Percentiles rank a stretch among this genome's conserved stretches.
Conservation (phyloP, 2,113 vertebrate species). For the Salvelinus fontinalis region DNA sequence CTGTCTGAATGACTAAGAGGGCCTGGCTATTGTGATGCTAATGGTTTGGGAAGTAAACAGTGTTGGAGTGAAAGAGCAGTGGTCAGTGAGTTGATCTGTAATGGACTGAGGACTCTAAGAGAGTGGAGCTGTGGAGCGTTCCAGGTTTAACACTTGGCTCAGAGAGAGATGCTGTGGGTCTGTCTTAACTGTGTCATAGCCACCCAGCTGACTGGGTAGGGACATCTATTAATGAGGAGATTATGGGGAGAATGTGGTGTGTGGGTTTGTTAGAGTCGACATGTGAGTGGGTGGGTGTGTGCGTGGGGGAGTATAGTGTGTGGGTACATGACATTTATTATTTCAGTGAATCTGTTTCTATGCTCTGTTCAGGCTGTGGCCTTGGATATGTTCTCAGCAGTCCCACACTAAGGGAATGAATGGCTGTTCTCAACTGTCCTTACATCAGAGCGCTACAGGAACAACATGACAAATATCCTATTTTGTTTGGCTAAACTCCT, state of each 20-base stretch:
- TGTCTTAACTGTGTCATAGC: neutral
- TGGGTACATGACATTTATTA: slow-evolving; percentile 10
- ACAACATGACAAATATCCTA: slow-evolving; percentile 33
- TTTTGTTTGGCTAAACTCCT: slow-evolving; percentile 28
- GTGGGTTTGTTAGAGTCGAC: neutral
- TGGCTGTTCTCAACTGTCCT: slow-evolving; percentile 26
- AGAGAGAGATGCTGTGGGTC: neutral
- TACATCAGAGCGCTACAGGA: slow-evolving; percentile 18
- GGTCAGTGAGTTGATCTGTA: slow-evolving; percentile 10
- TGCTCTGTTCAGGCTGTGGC: slow-evolving; percentile 38
- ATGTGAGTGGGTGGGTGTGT: neutral
- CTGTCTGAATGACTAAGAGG: slow-evolving; percentile 7
- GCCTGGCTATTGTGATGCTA: slow-evolving; percentile 35
- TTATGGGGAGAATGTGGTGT: neutral
- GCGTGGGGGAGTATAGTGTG: slow-evolving; percentile 5
- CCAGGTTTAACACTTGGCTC: neutral
- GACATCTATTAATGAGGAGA: neutral
- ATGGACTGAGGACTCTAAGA: slow-evolving; percentile 10
- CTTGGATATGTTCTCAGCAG: slow-evolving; percentile 42
- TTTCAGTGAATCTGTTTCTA: slow-evolving; percentile 36
- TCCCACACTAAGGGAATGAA: slow-evolving; percentile 41
- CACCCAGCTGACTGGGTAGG: neutral
- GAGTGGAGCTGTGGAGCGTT: neutral
- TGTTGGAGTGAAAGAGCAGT: slow-evolving; percentile 11
- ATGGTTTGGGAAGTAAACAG: slow-evolving; percentile 37